Conservation (phyloP, 2,888 invertebrate genomes). For the Hypercompe scribonia region DNA sequence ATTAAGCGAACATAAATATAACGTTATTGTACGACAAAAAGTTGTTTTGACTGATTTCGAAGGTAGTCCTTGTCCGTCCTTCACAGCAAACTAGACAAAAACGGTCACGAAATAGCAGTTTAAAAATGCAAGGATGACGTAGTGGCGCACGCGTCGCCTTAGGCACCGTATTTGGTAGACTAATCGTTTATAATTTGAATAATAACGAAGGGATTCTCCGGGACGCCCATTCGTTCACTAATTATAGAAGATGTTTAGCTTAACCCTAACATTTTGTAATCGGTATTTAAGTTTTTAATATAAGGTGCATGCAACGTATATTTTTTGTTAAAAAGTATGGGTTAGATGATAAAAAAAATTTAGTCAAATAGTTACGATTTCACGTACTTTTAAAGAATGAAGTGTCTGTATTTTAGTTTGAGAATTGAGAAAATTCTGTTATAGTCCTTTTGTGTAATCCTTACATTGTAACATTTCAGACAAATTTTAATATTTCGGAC, state of each 20-base stretch:
- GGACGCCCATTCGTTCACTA: slow-evolving; percentile 57
- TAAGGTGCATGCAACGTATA: neutral
- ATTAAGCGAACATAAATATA: slow-evolving; percentile 30
- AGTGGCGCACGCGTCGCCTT: slow-evolving; percentile 60
- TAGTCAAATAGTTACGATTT: neutral
- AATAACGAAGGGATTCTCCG: slow-evolving; percentile 66
- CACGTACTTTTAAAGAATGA: neutral
- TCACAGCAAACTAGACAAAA: slow-evolving; percentile 59
- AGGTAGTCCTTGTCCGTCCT: slow-evolving; percentile 60
- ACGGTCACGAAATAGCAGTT: slow-evolving; percentile 59
- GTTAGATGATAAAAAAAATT: neutral
- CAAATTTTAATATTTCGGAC: too few species aligned
- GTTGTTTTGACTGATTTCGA: slow-evolving; percentile 42
- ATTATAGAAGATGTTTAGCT: slow-evolving; percentile 57
- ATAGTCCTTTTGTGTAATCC: too few species aligned
- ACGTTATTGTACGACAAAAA: slow-evolving; percentile 40
- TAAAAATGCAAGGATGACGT: slow-evolving; percentile 65
- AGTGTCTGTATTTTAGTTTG: neutral
- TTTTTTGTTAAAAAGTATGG: neutral
- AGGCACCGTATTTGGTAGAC: slow-evolving; percentile 59
- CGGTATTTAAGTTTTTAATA: slow-evolving; percentile 41
- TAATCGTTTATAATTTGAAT: slow-evolving; percentile 72
- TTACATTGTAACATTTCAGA: too few species aligned
- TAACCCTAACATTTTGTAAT: slow-evolving; percentile 43
- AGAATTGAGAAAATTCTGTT: too few species aligned